Evolutionary conservation across 2,797 vertebrate genomes (phyloP), one percentile per base, ranked within the genome.

Genomic region (Tapera naevia): DNA sequence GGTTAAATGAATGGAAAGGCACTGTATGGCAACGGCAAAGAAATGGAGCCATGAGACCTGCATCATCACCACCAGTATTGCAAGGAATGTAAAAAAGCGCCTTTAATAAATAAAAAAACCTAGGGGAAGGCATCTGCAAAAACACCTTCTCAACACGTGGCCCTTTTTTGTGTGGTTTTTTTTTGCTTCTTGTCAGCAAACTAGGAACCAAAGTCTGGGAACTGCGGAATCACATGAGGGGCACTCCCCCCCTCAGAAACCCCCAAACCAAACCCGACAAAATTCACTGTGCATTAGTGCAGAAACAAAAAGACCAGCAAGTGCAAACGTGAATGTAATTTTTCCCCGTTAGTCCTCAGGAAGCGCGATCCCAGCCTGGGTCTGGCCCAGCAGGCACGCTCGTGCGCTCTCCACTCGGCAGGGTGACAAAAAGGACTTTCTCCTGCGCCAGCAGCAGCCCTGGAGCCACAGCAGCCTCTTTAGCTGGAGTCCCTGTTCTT

Each of bases 281-380:
- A 98, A 98, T 95, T 98, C 99, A 99, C 98, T 99, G 99, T 99
- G 99, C 99, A 98, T 98, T 98, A 99, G 99, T 99, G 99, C 98
- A 97, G 97, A 98, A 98, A 98, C 98, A 98, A 98, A 99, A 99
- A 99, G 99, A 98, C 97, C 98, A 99, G 99, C 98, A 99, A 99
- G 99, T 99, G 99, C 99, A 99, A 99, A 99, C 98, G 98, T 99
- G 99, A 99, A 99, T 98, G 97, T 96, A 97, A 93, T 15, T 58
- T n/a, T 30, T 98, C 98, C 98, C 98, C 98, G 19, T 97, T 98
- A 97, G 97, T 98, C 97, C 97, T 97, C 64, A 98, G 94, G 97
- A 98, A 98, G 98, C 97, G 98, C 98, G 70, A 96, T 96, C 97
- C 98, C 97, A 97, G 97, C 95, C 91, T 56, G 95, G 97, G 94